These are phyloP conservation scores for Fukomys damarensis DNA, from an alignment of 2,113 vertebrate species.

Conservation along the genomic window DNA sequence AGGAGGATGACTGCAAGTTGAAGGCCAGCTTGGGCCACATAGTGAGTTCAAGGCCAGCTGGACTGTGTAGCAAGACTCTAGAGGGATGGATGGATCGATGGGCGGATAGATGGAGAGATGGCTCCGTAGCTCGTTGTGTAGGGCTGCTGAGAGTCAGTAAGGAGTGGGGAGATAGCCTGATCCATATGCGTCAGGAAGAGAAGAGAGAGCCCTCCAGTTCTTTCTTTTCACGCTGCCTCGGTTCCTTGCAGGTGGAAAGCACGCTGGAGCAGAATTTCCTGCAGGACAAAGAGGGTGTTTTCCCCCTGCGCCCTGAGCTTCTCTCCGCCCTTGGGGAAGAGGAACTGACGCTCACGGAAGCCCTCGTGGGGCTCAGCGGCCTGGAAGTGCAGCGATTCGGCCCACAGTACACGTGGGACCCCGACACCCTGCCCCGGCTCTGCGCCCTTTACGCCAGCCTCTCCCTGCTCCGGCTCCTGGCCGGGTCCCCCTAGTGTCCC, in stretches of 20 bases:
- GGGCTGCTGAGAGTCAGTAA: background rate
- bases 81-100: background rate
- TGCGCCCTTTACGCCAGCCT: slow-evolving; percentile 80
- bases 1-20: background rate
- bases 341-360: slow-evolving; percentile 73
- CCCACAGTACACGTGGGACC: slow-evolving; percentile 55
- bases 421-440: background rate
- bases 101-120: background rate
- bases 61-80: background rate
- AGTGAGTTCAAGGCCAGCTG: background rate
- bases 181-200: background rate
- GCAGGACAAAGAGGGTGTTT: rapidly evolving
- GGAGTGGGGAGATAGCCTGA: slow-evolving; percentile 6
- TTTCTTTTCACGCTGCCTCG: slow-evolving; percentile 25
- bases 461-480: slow-evolving; percentile 67
- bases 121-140: background rate
- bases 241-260: slow-evolving; percentile 75
- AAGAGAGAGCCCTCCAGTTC: background rate
- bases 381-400: slow-evolving; percentile 68
- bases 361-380: slow-evolving; percentile 78
- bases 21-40: background rate
- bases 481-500: slow-evolving; percentile 41
- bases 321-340: slow-evolving; percentile 63
- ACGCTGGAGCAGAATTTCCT: slow-evolving; percentile 68
- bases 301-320: background rate